Base-by-base conservation (phyloP, 2,888 invertebrate genomes). In the Ennomos quercinarius region DNA sequence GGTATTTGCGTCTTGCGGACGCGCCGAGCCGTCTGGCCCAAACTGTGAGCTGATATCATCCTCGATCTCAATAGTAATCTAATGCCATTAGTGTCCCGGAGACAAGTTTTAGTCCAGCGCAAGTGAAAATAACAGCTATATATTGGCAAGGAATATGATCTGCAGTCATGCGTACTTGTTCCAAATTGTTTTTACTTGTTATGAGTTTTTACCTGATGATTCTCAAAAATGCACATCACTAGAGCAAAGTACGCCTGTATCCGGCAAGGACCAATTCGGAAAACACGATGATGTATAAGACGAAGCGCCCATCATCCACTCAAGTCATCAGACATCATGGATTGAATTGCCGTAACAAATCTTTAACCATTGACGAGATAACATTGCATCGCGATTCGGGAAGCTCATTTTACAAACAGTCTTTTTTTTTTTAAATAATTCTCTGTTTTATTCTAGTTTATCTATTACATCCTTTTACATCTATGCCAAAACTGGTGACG, bases 21-120 rank as follows among this genome's bases (percentile, higher is more conserved):
- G 74, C 81, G 83, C 81, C 83, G 73, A 61, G 78, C 83, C 82
- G 83, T 83, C 83, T 83, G 81, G 49, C 53, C 64, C 62, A 64
- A 70, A 69, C 71, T 69, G 68, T 66, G 66, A 63, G 67, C 68
- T 67, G 69, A 54, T 60, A 55, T 59, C 58, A 53, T 52, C 45
- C 12, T 35, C 37, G 5, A 6, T 27, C 46, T 37, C 43, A n/a
- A 27, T 27, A 12, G 2, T 44, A 43, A 58, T 58, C 53, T 52
- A 49, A 48, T 53, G 58, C 58, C 48, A 44, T 39, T 43, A 43
- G 12, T 53, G 53, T 27, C 48, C 44, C 48, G 40, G 10, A 10
- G n/a, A 13, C 13, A 8, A 42, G 10, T 37, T 50, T 45, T 27
- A 35, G 41, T 43, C 6, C 38, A 36, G 17, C 10, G 17, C 44